Evolutionary conservation across 2,797 vertebrate genomes (phyloP).

Genomic region (Pseudomugil gertrudae): DNA sequence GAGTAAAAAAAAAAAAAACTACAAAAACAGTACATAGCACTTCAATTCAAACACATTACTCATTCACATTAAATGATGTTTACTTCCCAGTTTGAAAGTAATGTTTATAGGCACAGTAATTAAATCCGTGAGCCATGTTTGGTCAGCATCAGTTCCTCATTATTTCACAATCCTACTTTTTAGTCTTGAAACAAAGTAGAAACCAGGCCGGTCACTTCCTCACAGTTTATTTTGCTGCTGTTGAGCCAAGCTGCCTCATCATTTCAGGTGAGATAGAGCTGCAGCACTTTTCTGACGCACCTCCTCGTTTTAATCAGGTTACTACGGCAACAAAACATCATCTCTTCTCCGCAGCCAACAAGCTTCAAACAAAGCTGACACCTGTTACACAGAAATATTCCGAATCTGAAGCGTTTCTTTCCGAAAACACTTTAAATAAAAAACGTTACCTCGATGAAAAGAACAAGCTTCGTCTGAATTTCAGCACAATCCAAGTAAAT

Average conservation of each 20-base stretch:
- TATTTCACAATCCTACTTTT: constrained; percentile 38
- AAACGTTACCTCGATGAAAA: constrained; percentile 1
- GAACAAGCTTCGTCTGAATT: constrained; percentile 32
- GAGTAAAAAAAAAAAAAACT: constrained; percentile 64
- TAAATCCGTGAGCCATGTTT: constrained; percentile 64
- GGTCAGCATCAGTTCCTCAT: constrained; percentile 31
- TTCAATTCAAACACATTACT: constrained; percentile 82
- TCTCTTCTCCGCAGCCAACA: constrained; percentile 7
- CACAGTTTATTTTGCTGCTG: neutral
- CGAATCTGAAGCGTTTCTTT: constrained; percentile 29
- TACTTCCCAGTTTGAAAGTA: constrained; percentile 77
- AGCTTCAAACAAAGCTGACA: constrained; percentile 17
- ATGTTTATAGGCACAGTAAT: constrained; percentile 82
- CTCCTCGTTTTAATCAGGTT: constrained; percentile 8
- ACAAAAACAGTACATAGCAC: constrained; percentile 85
- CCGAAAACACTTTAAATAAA: constrained; percentile 20
- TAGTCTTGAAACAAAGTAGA: constrained; percentile 13
- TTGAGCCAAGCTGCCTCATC: constrained; percentile 11
- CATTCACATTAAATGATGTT: constrained; percentile 75
- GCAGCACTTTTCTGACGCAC: constrained; percentile 3
- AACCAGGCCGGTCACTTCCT: neutral
- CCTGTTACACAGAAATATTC: constrained; percentile 13
- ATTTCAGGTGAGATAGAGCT: neutral
- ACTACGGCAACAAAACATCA: constrained; percentile 14
- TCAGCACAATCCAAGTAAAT: constrained; percentile 41